Percentiles rank a stretch among this genome's conserved stretches.
These are phyloP conservation scores for Lasioglossum baleicum DNA, from an alignment of 1,140 invertebrate genomes.

Conservation along the genomic window DNA sequence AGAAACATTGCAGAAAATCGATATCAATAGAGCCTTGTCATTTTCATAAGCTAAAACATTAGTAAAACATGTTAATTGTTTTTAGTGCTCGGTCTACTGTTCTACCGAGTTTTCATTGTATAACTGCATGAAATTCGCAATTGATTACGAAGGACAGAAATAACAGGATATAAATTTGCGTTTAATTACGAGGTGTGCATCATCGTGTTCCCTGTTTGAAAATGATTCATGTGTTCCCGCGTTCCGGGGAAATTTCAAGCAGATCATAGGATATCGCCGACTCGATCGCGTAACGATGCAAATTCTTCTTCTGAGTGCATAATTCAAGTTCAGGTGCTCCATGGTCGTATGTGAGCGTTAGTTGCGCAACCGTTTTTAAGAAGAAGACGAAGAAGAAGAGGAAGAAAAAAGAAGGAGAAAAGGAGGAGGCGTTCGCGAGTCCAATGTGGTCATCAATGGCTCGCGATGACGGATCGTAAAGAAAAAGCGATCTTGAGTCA, in stretches of 20 bases:
- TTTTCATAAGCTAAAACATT: no score
- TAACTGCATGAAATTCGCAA: no score
- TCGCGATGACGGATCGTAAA: conserved; percentile 63
- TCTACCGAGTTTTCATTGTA: no score
- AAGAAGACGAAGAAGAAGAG: conserved; percentile 5
- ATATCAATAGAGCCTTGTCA: no score
- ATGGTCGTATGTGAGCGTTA: conserved; percentile 42
- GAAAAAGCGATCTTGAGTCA: conserved; percentile 73
- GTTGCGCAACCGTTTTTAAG: conserved; percentile 54
- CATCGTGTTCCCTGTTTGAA: no score
- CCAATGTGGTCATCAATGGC: conserved; percentile 60
- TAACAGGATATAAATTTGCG: neutral
- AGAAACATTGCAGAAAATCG: no score
- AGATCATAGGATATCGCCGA: no score
- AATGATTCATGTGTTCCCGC: neutral
- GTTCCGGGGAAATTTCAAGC: neutral
- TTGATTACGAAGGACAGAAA: no score
- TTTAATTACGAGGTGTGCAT: neutral
- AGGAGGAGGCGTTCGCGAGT: conserved; percentile 40
- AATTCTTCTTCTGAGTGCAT: conserved; percentile 18
- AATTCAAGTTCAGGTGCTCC: conserved; percentile 62
- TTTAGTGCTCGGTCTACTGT: no score
- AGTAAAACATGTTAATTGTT: no score
- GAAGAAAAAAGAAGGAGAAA: conserved; percentile 7
- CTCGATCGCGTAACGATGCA: conserved; percentile 2